phyloP scores from a whole-genome alignment of 2,888 invertebrate species.

The Protonemura montana region DNA sequence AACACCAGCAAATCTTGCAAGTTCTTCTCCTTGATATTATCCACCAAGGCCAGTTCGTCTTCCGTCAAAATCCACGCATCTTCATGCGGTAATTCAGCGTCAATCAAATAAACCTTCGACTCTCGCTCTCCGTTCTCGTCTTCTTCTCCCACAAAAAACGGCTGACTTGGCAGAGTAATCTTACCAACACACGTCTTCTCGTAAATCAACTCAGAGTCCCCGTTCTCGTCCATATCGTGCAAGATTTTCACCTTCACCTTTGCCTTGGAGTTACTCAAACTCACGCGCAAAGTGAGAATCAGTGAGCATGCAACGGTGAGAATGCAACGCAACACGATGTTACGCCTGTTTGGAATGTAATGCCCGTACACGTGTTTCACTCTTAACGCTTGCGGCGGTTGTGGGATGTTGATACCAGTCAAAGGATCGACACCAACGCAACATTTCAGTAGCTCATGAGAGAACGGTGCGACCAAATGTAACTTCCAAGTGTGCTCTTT shows the following conservation, averaged over 20 bases:
- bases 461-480: conserved; percentile 52
- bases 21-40: neutral
- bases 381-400: neutral
- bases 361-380: neutral
- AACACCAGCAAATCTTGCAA: neutral
- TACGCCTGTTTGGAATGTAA: conserved; percentile 38
- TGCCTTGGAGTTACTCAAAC: conserved; percentile 1
- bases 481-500: conserved; percentile 53
- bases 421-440: neutral
- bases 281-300: neutral
- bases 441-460: conserved; percentile 19
- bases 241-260: neutral
- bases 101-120: neutral
- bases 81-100: neutral
- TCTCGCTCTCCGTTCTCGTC: neutral
- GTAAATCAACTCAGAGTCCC: neutral
- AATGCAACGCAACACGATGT: neutral
- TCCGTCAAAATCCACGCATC: neutral
- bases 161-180: neutral
- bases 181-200: neutral
- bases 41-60: neutral
- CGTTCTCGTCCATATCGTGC: neutral
- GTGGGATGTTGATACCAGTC: neutral
- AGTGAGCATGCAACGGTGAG: neutral
- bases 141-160: neutral